Base-by-base conservation (phyloP, 2,888 invertebrate species). In the Geophilus truncorum region DNA sequence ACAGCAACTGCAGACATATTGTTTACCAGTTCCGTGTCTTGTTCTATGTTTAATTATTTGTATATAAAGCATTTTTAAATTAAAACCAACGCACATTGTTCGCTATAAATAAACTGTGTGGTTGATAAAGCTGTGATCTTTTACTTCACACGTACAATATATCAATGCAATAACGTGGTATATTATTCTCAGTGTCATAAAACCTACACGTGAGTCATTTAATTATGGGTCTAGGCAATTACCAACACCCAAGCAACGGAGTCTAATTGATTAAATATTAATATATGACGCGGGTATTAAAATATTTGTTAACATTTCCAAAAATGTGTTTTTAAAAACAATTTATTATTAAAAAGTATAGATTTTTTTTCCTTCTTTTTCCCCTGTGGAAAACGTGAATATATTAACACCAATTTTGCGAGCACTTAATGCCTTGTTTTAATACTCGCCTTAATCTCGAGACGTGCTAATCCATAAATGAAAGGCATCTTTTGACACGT, bases 391-490 rank as follows among this genome's bases (percentile, higher is more conserved):
- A 51, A 51, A 51, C 18, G 7, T 51, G 51, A 15, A 51, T 28
- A 70, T 25, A 70, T 28, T 70, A 70, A 70, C 25, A 70, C 57
- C 10, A 70, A 70, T 70, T 70, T 70, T 70, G 51, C 21, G 51
- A n/a, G 51, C 51, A 51, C 18, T 18, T 51, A 70, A 70, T 70
- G 70, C 70, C 70, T 18, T 5, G 70, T 70, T 70, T 25, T 70
- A 70, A 70, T 70, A 23, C 70, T 28, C 28, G n/a, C 70, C 28
- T 70, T 28, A 70, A 70, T 28, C 70, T 70, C 70, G 1, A 70
- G 28, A 28, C 70, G 70, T 70, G 70, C 12, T 70, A 70, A 70
- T 70, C 70, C 70, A 70, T 70, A 70, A 70, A 28, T 70, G 70
- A 70, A 70, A 70, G 28, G 70, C 70, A 15, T 51, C 51, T 2